Percentiles rank a stretch among this genome's conserved stretches.
phyloP scores from a whole-genome alignment of 2,888 invertebrate species.

The Volucella bombylans region DNA sequence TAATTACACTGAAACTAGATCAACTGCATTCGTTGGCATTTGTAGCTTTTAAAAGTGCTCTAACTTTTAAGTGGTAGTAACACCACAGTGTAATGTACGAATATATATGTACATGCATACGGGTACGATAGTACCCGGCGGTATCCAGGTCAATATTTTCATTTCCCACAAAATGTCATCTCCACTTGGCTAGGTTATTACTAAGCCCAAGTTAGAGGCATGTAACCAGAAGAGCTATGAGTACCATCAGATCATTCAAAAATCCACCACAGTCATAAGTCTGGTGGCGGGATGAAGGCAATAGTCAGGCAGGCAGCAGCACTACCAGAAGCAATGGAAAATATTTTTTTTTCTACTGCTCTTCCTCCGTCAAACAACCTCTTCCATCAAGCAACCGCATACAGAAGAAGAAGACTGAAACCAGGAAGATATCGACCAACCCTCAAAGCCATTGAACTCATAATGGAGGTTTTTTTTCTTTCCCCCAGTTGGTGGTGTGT shows the following conservation, averaged over 20 bases:
- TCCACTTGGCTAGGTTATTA: constrained; percentile 26
- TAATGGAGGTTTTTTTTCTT: constrained; percentile 53
- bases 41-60: no score
- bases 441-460: constrained; percentile 71
- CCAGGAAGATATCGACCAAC: constrained; percentile 50
- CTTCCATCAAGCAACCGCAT: constrained; percentile 11
- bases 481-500: constrained; percentile 15
- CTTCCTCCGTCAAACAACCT: constrained; percentile 12
- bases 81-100: no score
- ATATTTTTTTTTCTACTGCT: neutral
- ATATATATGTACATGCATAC: no score
- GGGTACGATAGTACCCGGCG: neutral
- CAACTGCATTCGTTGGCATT: no score
- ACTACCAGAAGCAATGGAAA: constrained; percentile 46
- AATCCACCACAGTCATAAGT: no score
- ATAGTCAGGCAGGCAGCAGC: neutral
- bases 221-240: no score
- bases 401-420: neutral
- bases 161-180: constrained; percentile 11
- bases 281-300: no score
- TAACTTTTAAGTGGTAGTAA: no score
- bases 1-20: no score
- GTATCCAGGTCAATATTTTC: constrained; percentile 40
- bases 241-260: no score
- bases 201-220: constrained; percentile 5